Evolutionary conservation across 2,888 invertebrate species (phyloP).

Genomic region (Idaea dimidiata): DNA sequence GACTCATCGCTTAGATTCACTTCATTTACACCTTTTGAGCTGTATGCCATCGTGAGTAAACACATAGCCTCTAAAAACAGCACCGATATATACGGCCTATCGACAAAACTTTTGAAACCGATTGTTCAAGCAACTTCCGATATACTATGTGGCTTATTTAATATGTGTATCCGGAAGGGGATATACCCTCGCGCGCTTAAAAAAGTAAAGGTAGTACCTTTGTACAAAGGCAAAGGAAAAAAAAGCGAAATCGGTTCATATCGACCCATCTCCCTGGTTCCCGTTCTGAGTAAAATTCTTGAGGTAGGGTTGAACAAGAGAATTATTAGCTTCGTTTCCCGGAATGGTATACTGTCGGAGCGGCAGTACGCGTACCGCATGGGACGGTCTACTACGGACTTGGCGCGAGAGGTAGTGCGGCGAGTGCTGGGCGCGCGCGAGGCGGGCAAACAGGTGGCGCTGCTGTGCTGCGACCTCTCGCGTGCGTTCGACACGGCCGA

Average conservation of each 20-base stretch:
- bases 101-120: too few relatives aligned
- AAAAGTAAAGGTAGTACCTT: slow-evolving; percentile 11
- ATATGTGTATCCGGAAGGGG: too few relatives aligned
- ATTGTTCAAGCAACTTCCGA: too few relatives aligned
- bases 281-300: slow-evolving; percentile 14
- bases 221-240: slow-evolving; percentile 15
- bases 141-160: too few relatives aligned
- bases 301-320: slow-evolving; percentile 11
- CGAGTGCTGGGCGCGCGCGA: slow-evolving; percentile 7
- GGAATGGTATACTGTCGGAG: background rate
- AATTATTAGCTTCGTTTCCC: slow-evolving; percentile 2
- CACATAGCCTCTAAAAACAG: too few relatives aligned
- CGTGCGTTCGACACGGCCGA: slow-evolving; percentile 8
- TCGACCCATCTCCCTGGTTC: too few relatives aligned
- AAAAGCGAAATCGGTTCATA: slow-evolving; percentile 4
- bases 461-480: slow-evolving; percentile 12
- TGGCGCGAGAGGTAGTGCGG: slow-evolving; percentile 15
- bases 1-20: too few relatives aligned
- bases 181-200: background rate
- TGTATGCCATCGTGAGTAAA: too few relatives aligned
- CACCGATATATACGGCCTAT: too few relatives aligned
- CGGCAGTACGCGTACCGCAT: slow-evolving; percentile 11
- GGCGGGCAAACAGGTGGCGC: slow-evolving; percentile 2
- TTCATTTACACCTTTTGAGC: too few relatives aligned
- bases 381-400: slow-evolving; percentile 12